Percentiles rank a stretch among this genome's conserved stretches.
Conservation (phyloP, 2,888 invertebrate species). For the Antheraea assamensis region DNA sequence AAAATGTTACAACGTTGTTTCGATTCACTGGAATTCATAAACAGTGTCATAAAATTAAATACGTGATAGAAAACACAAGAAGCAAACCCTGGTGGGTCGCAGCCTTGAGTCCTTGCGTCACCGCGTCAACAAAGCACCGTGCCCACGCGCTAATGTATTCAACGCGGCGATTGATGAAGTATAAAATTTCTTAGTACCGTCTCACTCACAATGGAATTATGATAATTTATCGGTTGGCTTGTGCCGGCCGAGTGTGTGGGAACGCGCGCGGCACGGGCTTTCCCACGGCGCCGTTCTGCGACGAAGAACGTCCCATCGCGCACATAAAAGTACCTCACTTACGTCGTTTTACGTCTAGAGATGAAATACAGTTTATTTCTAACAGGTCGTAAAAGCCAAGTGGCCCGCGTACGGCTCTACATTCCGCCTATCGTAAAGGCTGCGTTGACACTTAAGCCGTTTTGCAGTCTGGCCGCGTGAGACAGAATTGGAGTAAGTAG, state of each 20-base stretch:
- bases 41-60: constrained; percentile 52
- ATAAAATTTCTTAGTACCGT: constrained; percentile 82
- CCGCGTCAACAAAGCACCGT: constrained; percentile 66
- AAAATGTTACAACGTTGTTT: constrained; percentile 35
- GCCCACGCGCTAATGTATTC: constrained; percentile 81
- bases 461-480: constrained; percentile 51
- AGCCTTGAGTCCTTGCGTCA: constrained; percentile 44
- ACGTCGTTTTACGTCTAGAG: constrained; percentile 50
- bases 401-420: constrained; percentile 40
- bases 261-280: constrained; percentile 81
- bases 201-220: constrained; percentile 83
- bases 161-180: constrained; percentile 81
- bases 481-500: constrained; percentile 82
- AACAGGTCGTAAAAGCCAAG: constrained; percentile 57
- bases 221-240: constrained; percentile 83
- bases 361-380: constrained; percentile 29
- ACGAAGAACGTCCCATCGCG: constrained; percentile 58
- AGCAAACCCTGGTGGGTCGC: constrained; percentile 45
- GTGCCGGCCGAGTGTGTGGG: constrained; percentile 82
- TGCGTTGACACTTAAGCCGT: constrained; percentile 59
- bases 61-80: constrained; percentile 62
- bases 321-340: constrained; percentile 51
- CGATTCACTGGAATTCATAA: constrained; percentile 51
- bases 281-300: constrained; percentile 71
- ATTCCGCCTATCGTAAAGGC: constrained; percentile 47